Conservation (phyloP, 2,888 invertebrate species). For the Zelleria hepariella region DNA sequence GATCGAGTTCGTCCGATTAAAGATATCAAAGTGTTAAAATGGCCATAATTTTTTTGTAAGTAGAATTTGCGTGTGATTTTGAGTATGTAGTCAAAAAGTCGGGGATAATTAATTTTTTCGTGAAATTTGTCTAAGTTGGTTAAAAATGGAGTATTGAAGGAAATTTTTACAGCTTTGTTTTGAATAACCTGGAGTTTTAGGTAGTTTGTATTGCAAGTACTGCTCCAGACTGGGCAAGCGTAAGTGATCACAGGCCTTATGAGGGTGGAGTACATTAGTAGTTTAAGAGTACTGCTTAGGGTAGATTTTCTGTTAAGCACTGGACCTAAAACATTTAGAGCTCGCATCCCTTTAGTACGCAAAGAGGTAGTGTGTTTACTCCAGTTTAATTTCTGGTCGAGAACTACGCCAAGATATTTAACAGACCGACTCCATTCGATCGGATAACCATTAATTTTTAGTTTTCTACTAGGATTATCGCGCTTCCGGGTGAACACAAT, state of each 20-base stretch:
- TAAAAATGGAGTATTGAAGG: constrained; percentile 8
- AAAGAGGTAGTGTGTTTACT: background rate
- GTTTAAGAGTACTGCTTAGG: background rate
- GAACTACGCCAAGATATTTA: constrained; percentile 3
- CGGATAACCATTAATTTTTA: background rate
- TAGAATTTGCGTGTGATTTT: background rate
- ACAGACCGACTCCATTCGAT: constrained; percentile 4
- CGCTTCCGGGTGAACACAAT: constrained; percentile 5
- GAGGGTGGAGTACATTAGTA: constrained; percentile 2
- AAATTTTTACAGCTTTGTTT: constrained; percentile 7
- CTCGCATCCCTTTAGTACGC: background rate
- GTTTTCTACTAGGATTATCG: background rate
- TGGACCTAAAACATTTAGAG: constrained; percentile 1
- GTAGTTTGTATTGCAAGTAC: no score
- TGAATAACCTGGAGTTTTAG: constrained; percentile 7
- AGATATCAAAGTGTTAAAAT: background rate
- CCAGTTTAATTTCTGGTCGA: constrained; percentile 7
- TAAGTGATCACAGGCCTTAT: constrained; percentile 6
- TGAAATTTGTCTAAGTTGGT: constrained; percentile 4
- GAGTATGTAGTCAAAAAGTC: background rate
- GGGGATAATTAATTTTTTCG: background rate
- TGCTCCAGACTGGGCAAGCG: constrained; percentile 8
- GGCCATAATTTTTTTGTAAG: background rate
- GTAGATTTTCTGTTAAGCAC: constrained; percentile 1
- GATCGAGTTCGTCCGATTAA: background rate